Conservation (phyloP, 2,113 vertebrate species). For the Oxyruncus cristatus region DNA sequence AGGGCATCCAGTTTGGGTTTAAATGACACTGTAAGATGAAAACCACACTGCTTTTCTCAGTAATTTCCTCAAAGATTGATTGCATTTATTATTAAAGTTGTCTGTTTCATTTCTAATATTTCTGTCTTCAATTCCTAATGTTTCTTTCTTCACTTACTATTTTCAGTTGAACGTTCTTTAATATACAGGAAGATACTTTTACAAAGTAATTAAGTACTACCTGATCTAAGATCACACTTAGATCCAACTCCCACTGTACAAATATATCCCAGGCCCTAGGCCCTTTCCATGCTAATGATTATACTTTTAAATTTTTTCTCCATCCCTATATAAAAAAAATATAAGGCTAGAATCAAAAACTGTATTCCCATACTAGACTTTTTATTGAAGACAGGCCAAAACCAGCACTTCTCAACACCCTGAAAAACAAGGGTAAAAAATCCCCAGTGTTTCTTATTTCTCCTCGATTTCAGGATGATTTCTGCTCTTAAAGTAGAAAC, state of each 20-base stretch:
- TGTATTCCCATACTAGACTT: neutral
- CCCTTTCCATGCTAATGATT: neutral
- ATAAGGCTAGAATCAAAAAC: neutral
- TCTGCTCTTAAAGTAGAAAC: neutral
- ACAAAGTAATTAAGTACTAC: neutral
- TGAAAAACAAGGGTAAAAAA: neutral
- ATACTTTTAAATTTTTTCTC: neutral
- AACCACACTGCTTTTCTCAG: neutral
- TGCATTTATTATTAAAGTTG: neutral
- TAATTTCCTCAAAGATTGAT: neutral
- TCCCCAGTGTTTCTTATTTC: neutral
- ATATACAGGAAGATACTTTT: neutral
- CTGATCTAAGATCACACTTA: neutral
- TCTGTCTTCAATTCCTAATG: neutral
- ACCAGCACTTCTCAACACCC: neutral
- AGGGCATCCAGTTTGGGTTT: neutral
- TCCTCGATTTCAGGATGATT: neutral
- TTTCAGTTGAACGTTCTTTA: neutral
- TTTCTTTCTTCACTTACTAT: neutral
- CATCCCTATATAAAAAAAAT: neutral
- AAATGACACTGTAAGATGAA: neutral
- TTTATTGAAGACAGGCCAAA: neutral
- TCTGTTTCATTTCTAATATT: neutral
- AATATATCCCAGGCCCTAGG: neutral
- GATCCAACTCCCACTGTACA: neutral